Evolutionary conservation across 2,113 vertebrate genomes (phyloP).

Genomic region (Callithrix jacchus): DNA sequence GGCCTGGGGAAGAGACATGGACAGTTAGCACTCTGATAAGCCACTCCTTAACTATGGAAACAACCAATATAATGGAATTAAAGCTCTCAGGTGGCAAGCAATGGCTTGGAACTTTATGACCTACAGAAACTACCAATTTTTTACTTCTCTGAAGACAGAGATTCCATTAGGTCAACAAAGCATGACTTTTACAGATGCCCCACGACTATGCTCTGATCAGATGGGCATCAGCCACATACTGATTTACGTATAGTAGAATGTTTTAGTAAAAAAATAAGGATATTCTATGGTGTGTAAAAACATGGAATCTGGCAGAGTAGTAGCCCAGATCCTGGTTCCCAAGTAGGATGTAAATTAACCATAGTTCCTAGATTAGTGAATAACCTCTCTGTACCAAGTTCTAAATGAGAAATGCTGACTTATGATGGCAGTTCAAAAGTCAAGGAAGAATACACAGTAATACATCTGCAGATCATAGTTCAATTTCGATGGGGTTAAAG

Average conservation of each 20-base stretch:
- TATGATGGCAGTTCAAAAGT: constrained; percentile 8
- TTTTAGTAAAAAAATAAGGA: neutral
- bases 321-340: neutral
- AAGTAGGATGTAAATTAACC: neutral
- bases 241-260: neutral
- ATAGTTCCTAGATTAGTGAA: neutral
- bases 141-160: constrained; percentile 73
- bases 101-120: constrained; percentile 76
- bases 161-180: constrained; percentile 71
- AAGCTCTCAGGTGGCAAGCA: constrained; percentile 76
- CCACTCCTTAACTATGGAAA: constrained; percentile 73
- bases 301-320: neutral
- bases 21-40: constrained; percentile 73
- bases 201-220: neutral
- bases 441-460: neutral
- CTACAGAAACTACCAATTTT: constrained; percentile 79
- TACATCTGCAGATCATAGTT: neutral
- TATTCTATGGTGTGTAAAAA: neutral
- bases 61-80: constrained; percentile 73
- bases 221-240: neutral
- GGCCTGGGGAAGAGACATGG: constrained; percentile 72
- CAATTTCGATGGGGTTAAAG: neutral
- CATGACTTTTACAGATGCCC: constrained; percentile 56
- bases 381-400: neutral
- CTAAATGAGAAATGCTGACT: neutral